These are phyloP conservation scores for Podiceps cristatus DNA, from an alignment of 2,113 vertebrate genomes.

Conservation along the genomic window DNA sequence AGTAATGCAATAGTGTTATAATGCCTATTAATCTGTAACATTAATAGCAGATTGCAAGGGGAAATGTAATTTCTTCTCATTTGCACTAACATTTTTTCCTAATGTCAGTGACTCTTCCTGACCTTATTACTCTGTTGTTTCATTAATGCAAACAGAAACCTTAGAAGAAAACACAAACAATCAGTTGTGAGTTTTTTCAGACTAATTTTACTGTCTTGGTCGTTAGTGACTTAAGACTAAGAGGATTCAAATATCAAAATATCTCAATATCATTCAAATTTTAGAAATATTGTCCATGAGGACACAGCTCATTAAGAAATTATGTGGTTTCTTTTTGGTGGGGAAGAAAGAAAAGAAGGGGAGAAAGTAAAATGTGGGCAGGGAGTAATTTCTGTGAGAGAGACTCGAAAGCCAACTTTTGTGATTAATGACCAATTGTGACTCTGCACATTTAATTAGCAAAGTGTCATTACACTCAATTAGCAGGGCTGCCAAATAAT, in stretches of 20 bases:
- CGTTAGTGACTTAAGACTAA: background rate
- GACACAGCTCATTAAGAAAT: background rate
- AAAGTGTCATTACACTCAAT: conserved; percentile 84
- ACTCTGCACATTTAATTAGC: conserved; percentile 82
- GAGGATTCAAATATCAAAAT: conserved; percentile 13
- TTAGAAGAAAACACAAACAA: background rate
- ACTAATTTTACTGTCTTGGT: background rate
- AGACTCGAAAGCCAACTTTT: conserved; percentile 65
- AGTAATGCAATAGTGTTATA: background rate
- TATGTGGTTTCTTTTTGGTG: background rate
- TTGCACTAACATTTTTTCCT: background rate
- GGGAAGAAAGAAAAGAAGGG: background rate
- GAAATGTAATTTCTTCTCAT: background rate
- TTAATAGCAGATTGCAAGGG: background rate
- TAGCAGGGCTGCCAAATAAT: conserved; percentile 86
- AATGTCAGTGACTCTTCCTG: background rate
- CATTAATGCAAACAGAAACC: background rate
- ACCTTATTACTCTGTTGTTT: background rate
- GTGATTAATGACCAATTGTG: conserved; percentile 76
- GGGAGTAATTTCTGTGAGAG: conserved; percentile 27
- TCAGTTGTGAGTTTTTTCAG: background rate
- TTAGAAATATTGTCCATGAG: background rate
- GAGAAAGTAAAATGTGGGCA: conserved; percentile 11
- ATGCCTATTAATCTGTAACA: background rate
- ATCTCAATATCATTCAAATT: background rate